Percentiles rank a stretch among this genome's conserved stretches.
phyloP scores from a whole-genome alignment of 1,140 invertebrate species.

The Phocides pigmalion region DNA sequence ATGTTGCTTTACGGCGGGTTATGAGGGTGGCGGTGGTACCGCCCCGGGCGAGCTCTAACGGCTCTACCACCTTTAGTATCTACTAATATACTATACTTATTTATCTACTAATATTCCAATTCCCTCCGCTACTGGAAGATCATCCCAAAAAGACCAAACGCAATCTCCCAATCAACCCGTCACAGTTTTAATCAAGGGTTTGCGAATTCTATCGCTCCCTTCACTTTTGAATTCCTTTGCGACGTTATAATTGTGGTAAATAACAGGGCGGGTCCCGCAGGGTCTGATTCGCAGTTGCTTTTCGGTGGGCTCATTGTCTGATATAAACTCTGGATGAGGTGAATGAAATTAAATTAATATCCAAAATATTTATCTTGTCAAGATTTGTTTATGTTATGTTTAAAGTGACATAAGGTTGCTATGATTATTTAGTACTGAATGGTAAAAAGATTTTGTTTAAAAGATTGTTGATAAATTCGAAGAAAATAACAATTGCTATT shows the following conservation, averaged over 20 bases:
- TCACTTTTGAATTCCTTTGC: slow-evolving; percentile 63
- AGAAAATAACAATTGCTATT: no score
- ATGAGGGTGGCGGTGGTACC: no score
- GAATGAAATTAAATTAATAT: background rate
- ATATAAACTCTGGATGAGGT: slow-evolving; percentile 6
- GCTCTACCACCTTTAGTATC: no score
- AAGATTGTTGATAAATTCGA: no score
- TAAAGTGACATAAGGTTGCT: no score
- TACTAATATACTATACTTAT: no score
- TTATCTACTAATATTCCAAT: background rate
- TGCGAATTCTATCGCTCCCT: slow-evolving; percentile 75
- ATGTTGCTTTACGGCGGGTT: no score
- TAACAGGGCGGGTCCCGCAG: slow-evolving; percentile 57
- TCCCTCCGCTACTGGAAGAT: slow-evolving; percentile 5
- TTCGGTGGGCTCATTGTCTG: slow-evolving; percentile 44
- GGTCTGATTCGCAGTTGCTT: slow-evolving; percentile 47
- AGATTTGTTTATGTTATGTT: background rate
- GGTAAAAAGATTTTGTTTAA: background rate
- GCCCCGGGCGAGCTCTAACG: no score
- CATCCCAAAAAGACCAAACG: slow-evolving; percentile 18
- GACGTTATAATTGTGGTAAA: slow-evolving; percentile 80
- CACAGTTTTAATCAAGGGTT: slow-evolving; percentile 79
- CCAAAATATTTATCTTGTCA: background rate
- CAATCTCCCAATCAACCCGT: slow-evolving; percentile 68
- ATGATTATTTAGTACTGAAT: no score